phyloP scores from a whole-genome alignment of 2,113 vertebrate genomes.

The Rhinoptilus africanus region DNA sequence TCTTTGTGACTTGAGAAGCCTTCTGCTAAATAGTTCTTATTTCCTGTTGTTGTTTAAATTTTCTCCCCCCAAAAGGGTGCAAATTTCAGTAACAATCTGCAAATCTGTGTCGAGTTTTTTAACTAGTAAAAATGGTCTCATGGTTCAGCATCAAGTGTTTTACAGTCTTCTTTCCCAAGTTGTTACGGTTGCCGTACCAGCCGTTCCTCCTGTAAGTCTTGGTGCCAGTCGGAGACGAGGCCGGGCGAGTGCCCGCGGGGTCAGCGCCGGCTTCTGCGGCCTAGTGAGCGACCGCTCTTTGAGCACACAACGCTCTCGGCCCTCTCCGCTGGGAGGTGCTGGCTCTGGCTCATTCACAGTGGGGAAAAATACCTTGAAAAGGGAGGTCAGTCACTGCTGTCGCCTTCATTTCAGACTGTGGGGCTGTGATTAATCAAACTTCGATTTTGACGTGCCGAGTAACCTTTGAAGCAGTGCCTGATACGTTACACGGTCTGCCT shows the following conservation, averaged over 20 bases:
- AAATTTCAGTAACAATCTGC: not conserved
- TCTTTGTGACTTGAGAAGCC: not conserved
- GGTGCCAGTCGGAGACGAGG: not conserved
- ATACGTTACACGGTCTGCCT: not conserved
- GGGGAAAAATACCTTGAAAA: not conserved
- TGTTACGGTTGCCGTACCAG: not conserved
- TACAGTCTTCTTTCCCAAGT: not conserved
- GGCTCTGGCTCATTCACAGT: not conserved
- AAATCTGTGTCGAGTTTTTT: not conserved
- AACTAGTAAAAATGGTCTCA: not conserved
- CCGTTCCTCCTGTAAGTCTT: not conserved
- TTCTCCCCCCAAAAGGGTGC: not conserved
- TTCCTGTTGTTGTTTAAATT: not conserved
- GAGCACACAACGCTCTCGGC: not conserved
- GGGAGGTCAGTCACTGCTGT: not conserved
- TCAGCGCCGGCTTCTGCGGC: not conserved
- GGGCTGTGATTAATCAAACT: not conserved
- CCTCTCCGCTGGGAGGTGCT: not conserved
- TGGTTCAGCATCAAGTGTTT: not conserved
- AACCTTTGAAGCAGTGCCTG: not conserved
- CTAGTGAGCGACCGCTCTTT: not conserved
- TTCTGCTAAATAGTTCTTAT: not conserved
- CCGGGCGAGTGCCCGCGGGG: accelerated
- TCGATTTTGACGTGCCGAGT: not conserved
- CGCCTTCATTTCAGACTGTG: not conserved